A percentile compares a stretch with the other conserved stretches of the same genome.
Conservation (phyloP, 2,888 invertebrate species). For the Pristionchus entomophagus region DNA sequence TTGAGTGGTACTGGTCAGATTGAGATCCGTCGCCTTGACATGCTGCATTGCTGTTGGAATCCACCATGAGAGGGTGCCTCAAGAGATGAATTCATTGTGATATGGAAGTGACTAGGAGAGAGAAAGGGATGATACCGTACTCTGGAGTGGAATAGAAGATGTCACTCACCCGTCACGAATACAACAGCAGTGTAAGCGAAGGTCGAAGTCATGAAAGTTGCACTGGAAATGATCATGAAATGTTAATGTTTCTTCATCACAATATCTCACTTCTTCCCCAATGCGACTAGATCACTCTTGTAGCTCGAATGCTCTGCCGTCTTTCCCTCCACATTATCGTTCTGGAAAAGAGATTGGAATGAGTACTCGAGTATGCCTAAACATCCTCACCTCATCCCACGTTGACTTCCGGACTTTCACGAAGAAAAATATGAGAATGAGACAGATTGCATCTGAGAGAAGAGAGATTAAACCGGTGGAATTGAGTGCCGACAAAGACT, state of each 20-base stretch:
- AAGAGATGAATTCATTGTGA: background rate
- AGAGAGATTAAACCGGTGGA: no score
- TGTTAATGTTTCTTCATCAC: background rate
- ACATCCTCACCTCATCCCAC: constrained; percentile 39
- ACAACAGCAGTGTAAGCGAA: constrained; percentile 96
- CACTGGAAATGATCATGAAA: constrained; percentile 78
- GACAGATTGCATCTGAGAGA: constrained; percentile 62
- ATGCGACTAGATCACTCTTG: background rate
- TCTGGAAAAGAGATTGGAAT: background rate
- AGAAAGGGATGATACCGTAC: background rate
- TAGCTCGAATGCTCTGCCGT: background rate
- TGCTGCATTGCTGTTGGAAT: constrained; percentile 68
- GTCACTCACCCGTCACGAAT: constrained; percentile 91
- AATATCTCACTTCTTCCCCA: background rate
- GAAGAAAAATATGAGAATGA: constrained; percentile 66
- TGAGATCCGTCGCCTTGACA: constrained; percentile 57
- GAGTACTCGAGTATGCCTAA: background rate
- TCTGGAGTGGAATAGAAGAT: background rate
- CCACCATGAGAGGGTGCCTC: constrained; percentile 83
- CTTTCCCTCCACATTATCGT: background rate
- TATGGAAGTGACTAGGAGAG: background rate
- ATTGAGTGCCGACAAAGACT: no score
- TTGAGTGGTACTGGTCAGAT: constrained; percentile 51
- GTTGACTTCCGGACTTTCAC: constrained; percentile 65
- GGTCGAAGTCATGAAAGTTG: constrained; percentile 93